Base-by-base conservation (phyloP, 2,888 invertebrate genomes). In the Monoplex corrugatus region DNA sequence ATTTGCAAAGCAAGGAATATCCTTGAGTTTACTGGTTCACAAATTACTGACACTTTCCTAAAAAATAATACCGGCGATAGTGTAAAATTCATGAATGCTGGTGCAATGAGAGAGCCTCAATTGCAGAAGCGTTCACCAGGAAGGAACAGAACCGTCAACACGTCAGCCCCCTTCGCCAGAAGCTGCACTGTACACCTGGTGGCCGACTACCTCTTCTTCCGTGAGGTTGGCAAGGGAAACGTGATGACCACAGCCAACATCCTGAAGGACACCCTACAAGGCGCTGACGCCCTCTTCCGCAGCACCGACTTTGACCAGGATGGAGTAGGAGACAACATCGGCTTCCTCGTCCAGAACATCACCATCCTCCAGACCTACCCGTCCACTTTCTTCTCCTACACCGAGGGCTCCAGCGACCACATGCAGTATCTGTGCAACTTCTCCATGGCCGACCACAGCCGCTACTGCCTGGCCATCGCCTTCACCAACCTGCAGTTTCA, bases 241-340 rank as follows among this genome's bases (percentile, higher is more conserved):
- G 85, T 93, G 1, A 80, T 88, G 28, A 89, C 75, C 32, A 93
- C 95, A 16, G 90, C 94, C 8, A 89, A 92, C 38, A 94, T 93
- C 87, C 92, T 95, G 90, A 88, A 93, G 13, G 93, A 93, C 85
- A 91, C 93, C 5, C 92, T 94, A 0, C 92, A 91, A n/a, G 93
- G 94, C 89, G 93, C 94, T 19, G 93, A 95, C 89, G 88, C 92
- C 2, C 93, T 95, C 23, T 95, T 95, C 88, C 92, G 95, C 32
- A 90, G 91, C 28, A 95, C 95, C 6, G 95, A 95, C 88, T 95
- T 95, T 87, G 92, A 94, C 90, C 95, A 94, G 0, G 94, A 95
- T 85, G 94, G 94, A 0, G 80, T 89, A 10, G 94, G 93, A 40
- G 95, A 95, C 90, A 94, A 95, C 44, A 91, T 95, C 43, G 95